Conservation (phyloP, 2,888 invertebrate genomes). For the Drosophila emarginata region DNA sequence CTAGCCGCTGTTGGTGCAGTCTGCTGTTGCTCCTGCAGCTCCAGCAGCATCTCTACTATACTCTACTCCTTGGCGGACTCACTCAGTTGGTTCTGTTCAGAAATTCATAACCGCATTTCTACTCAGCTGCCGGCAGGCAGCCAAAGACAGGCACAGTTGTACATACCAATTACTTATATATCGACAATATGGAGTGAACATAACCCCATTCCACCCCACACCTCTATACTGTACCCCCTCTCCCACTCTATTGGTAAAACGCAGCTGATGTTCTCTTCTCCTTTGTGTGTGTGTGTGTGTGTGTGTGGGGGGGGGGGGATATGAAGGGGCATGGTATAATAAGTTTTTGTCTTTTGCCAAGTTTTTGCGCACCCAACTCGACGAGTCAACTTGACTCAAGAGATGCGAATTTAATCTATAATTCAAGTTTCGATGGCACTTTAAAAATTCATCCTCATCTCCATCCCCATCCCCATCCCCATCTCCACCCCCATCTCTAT, state of each 20-base stretch:
- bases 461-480: not conserved
- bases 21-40: not conserved
- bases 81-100: slow-evolving; percentile 48
- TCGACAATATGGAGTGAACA: slow-evolving; percentile 58
- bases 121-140: slow-evolving; percentile 21
- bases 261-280: slow-evolving; percentile 34
- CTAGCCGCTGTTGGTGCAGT: not conserved
- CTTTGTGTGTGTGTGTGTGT: too few species aligned
- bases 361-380: slow-evolving; percentile 23
- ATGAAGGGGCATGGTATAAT: slow-evolving; percentile 46
- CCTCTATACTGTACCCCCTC: not conserved
- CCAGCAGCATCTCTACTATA: slow-evolving; percentile 10
- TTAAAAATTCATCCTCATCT: slow-evolving; percentile 39
- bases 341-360: slow-evolving; percentile 70
- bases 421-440: slow-evolving; percentile 52
- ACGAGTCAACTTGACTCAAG: slow-evolving; percentile 1
- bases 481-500: not conserved
- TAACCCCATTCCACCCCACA: slow-evolving; percentile 9
- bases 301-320: too few species aligned
- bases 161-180: slow-evolving; percentile 74
- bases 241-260: not conserved
- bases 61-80: slow-evolving; percentile 7
- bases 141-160: slow-evolving; percentile 65
- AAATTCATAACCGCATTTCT: slow-evolving; percentile 71
- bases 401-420: slow-evolving; percentile 46